Evolutionary conservation across 2,888 invertebrate genomes (phyloP), one percentile per base, ranked within the genome.

Genomic region (Apoderus coryli): DNA sequence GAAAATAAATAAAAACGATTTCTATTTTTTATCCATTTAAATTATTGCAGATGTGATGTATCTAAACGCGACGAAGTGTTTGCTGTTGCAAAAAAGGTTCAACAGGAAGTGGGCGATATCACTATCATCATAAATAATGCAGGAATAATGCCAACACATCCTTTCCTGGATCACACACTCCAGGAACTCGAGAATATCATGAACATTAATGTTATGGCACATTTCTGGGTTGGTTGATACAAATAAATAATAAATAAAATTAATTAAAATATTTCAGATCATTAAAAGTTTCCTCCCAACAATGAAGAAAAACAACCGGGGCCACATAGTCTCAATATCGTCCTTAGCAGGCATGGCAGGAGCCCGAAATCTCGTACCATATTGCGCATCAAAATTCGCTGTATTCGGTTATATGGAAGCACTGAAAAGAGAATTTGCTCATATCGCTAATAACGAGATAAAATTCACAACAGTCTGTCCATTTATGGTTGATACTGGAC

Each of bases 381-480:
- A 85, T 55, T 78, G 80, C 53, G 76, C 76, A 12, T 72, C 79
- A 11, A 86, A 86, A 59, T 84, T 74, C 47, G 85, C 84, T 0
- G 80, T 86, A 2, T 60, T 79, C 28, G 85, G 90, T 9, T 56
- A 89, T 32, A 85, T 88, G 76, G 85, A 90, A 51, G 72, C 82
- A 0, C 46, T 90, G 9, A 62, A 65, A 29, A 81, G 82, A 46
- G 92, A 92, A 53, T 50, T 88, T 11, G 61, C 76, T 30, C 68
- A 27, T 4, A 41, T 45, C 27, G 44, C 43, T 3, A 50, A 47
- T 10, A 44, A 52, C 32, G 54, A 72, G 64, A 69, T 93, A 28
- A 73, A 80, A 45, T 65, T 82, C 37, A 90, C 92, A 2, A 74
- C 76, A 2, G 72, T 92, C 38, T 89, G 72, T 52, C 90, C 92